phyloP scores from a whole-genome alignment of 2,797 vertebrate species.

The Sebastes matsubarae region DNA sequence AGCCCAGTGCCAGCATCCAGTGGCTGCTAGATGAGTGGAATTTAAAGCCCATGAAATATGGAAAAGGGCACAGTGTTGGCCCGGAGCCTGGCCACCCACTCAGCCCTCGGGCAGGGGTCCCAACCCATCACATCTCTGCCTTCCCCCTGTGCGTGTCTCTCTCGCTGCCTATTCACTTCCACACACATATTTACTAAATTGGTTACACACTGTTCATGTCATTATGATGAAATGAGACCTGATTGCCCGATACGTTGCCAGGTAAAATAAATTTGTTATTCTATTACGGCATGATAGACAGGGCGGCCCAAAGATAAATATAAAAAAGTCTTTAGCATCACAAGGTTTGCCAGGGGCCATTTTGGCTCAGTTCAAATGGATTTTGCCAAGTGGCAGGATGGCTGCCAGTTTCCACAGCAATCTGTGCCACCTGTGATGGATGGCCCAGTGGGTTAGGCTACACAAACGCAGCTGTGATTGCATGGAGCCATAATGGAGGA shows the following conservation, averaged over 20 bases:
- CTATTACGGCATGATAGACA: constrained; percentile 68
- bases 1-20: constrained; percentile 25
- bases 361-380: constrained; percentile 72
- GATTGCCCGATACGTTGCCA: constrained; percentile 67
- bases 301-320: constrained; percentile 66
- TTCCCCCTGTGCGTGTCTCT: constrained; percentile 5
- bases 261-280: constrained; percentile 80
- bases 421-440: constrained; percentile 84
- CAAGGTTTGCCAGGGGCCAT: constrained; percentile 77
- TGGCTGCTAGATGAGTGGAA: constrained; percentile 53
- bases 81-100: constrained; percentile 62
- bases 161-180: constrained; percentile 19
- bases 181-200: constrained; percentile 58
- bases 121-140: constrained; percentile 45
- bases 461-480: constrained; percentile 77
- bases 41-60: constrained; percentile 75
- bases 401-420: constrained; percentile 83
- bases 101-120: constrained; percentile 61
- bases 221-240: constrained; percentile 68
- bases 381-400: constrained; percentile 77
- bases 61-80: constrained; percentile 68
- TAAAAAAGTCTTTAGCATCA: constrained; percentile 72
- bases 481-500: constrained; percentile 67
- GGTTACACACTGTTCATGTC: constrained; percentile 61
- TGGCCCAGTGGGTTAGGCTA: constrained; percentile 77